Evolutionary conservation across 2,113 vertebrate species (phyloP), one percentile per base, ranked within the genome.

Genomic region (Uria lomvia): DNA sequence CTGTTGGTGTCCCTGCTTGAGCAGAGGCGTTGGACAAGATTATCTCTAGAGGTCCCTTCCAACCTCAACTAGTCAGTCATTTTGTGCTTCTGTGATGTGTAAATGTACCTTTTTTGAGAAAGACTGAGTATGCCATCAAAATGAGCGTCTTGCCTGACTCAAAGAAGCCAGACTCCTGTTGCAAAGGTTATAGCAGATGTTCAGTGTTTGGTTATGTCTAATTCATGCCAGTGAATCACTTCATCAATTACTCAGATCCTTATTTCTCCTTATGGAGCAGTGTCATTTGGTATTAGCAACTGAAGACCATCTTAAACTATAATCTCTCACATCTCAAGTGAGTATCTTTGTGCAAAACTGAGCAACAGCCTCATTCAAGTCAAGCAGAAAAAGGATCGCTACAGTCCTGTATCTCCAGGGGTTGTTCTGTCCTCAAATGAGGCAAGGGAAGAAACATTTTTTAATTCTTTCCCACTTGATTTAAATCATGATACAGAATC

Each of bases 151-250:
- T 80, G 42, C 32, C 36, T 89, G 59, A 91, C 34, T 86, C 59
- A 80, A 23, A 89, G 63, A 78, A 86, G 50, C 11, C 49, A 84
- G 45, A 43, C 9, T 81, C 29, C 59, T 60, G 19, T 62, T 72
- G 23, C 36, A 86, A 95, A 76, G 49, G 67, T 75, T 95, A 86
- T 5, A 94, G 78, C 74, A 92, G 78, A 92, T 93, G 92, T 88
- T 94, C 26, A 58, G 43, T 68, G 53, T 92, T 96, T 67, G 52
- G 38, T 55, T 90, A 68, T 14, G 11, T 78, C 55, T 67, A 84
- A 93, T 75, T 87, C 65, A 81, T 86, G 66, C 27, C 71, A 93
- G 58, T 88, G 62, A 93, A 86, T 93, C 66, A 79, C 29, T 90
- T 88, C 40, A 79, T 67, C 88, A 75, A 17, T 84, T 93, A 86